These are phyloP conservation scores for Ellobius talpinus DNA, from an alignment of 2,113 vertebrate genomes.

Conservation along the genomic window DNA sequence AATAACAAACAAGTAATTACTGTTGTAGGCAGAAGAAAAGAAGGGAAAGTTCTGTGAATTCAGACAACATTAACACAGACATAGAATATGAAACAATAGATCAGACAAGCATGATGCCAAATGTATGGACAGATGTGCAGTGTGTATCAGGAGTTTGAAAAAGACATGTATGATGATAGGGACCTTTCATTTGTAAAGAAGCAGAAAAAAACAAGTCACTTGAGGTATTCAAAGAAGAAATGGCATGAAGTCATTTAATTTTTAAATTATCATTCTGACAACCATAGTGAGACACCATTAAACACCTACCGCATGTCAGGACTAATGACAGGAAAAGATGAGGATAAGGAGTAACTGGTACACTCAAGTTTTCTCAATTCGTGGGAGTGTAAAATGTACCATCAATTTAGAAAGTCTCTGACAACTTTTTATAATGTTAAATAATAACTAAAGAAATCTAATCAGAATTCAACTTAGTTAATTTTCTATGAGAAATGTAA, in stretches of 20 bases:
- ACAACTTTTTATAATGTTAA: not conserved
- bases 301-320: conserved; percentile 55
- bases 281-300: conserved; percentile 1
- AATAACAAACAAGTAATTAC: not conserved
- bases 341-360: not conserved
- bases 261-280: conserved; percentile 61
- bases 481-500: not conserved
- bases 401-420: not conserved
- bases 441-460: not conserved
- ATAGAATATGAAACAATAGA: not conserved
- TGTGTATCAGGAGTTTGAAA: too few relatives aligned
- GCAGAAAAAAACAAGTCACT: not conserved
- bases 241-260: not conserved
- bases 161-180: rapidly evolving
- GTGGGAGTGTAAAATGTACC: not conserved
- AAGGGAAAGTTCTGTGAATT: not conserved
- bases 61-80: not conserved
- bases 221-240: not conserved
- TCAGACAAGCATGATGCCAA: not conserved
- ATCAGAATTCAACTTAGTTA: not conserved
- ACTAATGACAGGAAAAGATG: conserved; percentile 19
- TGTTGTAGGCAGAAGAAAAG: not conserved
- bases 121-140: too few relatives aligned
- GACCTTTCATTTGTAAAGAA: not conserved
- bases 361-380: not conserved